Conservation (phyloP, 2,797 vertebrate species). For the Vespertilio murinus region DNA sequence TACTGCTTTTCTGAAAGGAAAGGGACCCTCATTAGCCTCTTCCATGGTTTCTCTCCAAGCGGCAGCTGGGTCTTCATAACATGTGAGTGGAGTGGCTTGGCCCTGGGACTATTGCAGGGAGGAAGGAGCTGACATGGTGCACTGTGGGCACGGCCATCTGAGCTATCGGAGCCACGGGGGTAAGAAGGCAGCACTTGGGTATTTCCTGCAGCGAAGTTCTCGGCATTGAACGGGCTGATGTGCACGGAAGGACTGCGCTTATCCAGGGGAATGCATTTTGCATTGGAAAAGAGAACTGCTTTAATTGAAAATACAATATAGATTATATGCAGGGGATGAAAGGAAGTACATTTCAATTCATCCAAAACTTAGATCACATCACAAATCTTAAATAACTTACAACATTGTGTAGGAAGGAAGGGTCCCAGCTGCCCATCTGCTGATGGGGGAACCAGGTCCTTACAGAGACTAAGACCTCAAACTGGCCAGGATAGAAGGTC, state of each 20-base stretch:
- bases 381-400: neutral
- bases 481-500: neutral
- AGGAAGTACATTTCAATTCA: neutral
- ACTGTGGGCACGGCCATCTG: neutral
- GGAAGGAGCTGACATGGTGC: neutral
- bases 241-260: neutral
- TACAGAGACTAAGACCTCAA: neutral
- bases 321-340: neutral
- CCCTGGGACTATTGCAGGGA: neutral
- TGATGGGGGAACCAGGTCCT: neutral
- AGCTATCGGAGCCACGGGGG: neutral
- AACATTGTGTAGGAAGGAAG: neutral
- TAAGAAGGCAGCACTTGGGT: neutral
- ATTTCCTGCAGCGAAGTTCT: neutral
- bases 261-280: neutral
- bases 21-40: neutral
- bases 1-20: conserved; percentile 6
- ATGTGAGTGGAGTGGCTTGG: neutral
- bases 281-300: neutral
- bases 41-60: neutral
- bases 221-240: neutral
- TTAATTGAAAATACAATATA: neutral
- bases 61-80: neutral
- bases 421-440: neutral
- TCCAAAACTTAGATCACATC: neutral